These are phyloP conservation scores for Aspidiotus destructor DNA, from an alignment of 2,888 invertebrate genomes.

Conservation along the genomic window DNA sequence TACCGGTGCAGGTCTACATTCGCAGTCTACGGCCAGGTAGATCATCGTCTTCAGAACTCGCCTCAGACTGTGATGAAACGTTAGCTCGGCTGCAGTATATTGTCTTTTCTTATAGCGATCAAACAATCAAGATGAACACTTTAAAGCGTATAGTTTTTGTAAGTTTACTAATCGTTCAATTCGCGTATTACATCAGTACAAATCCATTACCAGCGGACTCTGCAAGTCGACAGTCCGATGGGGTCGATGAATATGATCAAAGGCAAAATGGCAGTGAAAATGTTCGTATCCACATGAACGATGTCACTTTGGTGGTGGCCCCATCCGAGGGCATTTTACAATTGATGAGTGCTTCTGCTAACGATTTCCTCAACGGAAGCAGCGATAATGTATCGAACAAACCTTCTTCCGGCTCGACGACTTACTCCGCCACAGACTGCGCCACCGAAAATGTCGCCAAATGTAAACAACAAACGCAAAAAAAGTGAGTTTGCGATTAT, in stretches of 20 bases:
- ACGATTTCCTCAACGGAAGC: conserved; percentile 34
- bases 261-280: conserved; percentile 70
- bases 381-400: conserved; percentile 27
- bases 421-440: conserved; percentile 20
- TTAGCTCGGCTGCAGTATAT: conserved; percentile 8
- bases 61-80: conserved; percentile 25
- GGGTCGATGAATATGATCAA: conserved; percentile 51
- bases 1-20: conserved; percentile 21
- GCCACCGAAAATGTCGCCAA: conserved; percentile 26
- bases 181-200: conserved; percentile 21
- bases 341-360: conserved; percentile 47
- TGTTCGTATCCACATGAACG: conserved; percentile 58
- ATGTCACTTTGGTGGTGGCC: conserved; percentile 56
- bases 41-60: conserved; percentile 10
- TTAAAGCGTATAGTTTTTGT: conserved; percentile 21
- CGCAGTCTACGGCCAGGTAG: neutral
- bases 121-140: conserved; percentile 14
- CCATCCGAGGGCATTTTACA: conserved; percentile 50
- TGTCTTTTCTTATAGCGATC: neutral
- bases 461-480: conserved; percentile 34
- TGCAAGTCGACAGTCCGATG: conserved; percentile 13
- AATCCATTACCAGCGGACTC: conserved; percentile 15
- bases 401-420: conserved; percentile 5
- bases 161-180: conserved; percentile 21
- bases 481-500: conserved; percentile 33